Evolutionary conservation across 1,140 invertebrate species (phyloP), one percentile per base, ranked within the genome.

Genomic region (Laupala kohalensis): DNA sequence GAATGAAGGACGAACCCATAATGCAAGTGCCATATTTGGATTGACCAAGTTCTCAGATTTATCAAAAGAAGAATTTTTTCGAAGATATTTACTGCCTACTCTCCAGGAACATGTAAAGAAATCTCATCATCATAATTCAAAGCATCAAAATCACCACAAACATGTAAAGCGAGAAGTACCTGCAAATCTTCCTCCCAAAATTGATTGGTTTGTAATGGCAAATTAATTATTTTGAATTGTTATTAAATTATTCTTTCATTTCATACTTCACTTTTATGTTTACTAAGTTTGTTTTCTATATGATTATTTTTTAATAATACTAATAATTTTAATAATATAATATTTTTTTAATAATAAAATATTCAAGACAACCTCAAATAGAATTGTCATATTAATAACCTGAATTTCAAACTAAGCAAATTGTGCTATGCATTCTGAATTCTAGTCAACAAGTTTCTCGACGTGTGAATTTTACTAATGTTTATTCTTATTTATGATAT

Each of bases 31-130:
- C 0, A 76, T 82, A 26, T 93, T 89, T 81, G 92, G 92, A 6
- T 75, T 90, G 1, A 94, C 90, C 3, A 80, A 86, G 76, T 89
- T 87, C 75, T 90, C 92, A 6, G 91, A 94, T 78, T 81, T 93
- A 78, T 88, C 86, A 19, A 84, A 86, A 73, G 80, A 86, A 27
- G 91, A 93, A 82, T 93, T 92, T 76, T 69, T 83, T 73, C 75
- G 82, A 23, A 75, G 82, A 62, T 79, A 86, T 74, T 78, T 90
- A 2, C 76, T 79, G 27, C 74, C 79, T 19, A 77, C 78, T 69
- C 73, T 75, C 79, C 77, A 25, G 74, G 77, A 76, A 4, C 69
- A 71, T 27, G n/a, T 71, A 13, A 64, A 65, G 4, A 69, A 69
- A 67, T 74, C 72, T 67, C 78, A 78, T 70, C 75, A 76, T 64